These are phyloP conservation scores for Heliangelus exortis DNA, from an alignment of 2,797 vertebrate genomes.

Conservation along the genomic window DNA sequence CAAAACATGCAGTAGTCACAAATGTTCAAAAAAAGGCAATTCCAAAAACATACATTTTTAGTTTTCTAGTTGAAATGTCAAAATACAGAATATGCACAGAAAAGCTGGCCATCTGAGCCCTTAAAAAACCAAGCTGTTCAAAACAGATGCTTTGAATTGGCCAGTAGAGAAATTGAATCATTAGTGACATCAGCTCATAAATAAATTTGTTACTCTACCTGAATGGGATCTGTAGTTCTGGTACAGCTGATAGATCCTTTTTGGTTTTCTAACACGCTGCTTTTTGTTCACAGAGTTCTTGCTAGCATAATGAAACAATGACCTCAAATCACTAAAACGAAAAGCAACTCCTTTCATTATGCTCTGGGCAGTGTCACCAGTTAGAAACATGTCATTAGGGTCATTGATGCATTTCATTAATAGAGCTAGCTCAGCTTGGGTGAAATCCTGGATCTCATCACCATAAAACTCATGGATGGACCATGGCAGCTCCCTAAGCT, in stretches of 20 bases:
- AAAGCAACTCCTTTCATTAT: slow-evolving; percentile 86
- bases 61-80: background rate
- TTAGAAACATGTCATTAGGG: slow-evolving; percentile 86
- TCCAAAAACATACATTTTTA: background rate
- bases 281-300: slow-evolving; percentile 71
- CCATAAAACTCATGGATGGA: slow-evolving; percentile 85
- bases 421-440: slow-evolving; percentile 80
- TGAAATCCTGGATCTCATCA: slow-evolving; percentile 86
- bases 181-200: background rate
- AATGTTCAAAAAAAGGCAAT: background rate
- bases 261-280: slow-evolving; percentile 78
- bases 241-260: slow-evolving; percentile 80
- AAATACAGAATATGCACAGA: background rate
- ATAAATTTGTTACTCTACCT: slow-evolving; percentile 64
- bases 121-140: background rate
- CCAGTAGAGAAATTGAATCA: background rate
- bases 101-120: background rate
- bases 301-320: slow-evolving; percentile 82
- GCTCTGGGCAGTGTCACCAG: slow-evolving; percentile 85
- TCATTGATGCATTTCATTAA: slow-evolving; percentile 83
- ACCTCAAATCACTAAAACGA: slow-evolving; percentile 82
- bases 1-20: background rate
- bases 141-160: background rate
- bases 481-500: slow-evolving; percentile 77
- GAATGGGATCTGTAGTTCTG: slow-evolving; percentile 87